Conservation (phyloP, 2,113 vertebrate species). For the Sander lucioperca region DNA sequence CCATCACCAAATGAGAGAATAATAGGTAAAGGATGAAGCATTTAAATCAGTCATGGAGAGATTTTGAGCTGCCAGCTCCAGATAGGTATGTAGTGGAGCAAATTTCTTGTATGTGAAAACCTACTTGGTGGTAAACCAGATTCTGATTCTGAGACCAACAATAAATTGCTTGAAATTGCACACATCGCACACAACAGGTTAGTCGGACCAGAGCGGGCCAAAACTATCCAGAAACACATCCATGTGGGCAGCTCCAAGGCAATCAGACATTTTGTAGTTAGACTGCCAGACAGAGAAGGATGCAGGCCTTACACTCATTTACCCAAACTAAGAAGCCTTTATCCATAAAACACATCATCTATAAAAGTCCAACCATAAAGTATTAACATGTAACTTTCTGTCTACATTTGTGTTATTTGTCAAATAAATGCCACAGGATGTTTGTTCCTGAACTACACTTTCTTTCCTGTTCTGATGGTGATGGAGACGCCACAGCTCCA, state of each 20-base stretch:
- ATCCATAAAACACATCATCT: neutral
- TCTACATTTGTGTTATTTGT: neutral
- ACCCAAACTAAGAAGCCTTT: neutral
- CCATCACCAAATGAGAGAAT: neutral
- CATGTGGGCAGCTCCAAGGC: conserved; percentile 29
- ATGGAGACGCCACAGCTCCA: conserved; percentile 52
- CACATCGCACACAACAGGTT: conserved; percentile 12
- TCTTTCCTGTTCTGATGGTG: neutral
- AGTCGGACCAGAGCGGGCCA: neutral
- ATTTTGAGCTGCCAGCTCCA: neutral
- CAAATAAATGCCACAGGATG: neutral
- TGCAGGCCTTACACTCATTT: neutral
- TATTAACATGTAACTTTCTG: neutral
- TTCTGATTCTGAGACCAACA: neutral
- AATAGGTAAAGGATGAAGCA: neutral
- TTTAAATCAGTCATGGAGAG: neutral
- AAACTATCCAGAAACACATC: conserved; percentile 46
- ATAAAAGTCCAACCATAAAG: neutral
- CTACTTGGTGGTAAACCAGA: neutral
- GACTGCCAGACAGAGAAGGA: conserved; percentile 9
- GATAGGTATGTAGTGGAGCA: conserved; percentile 13
- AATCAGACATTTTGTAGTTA: neutral
- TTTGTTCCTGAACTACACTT: neutral
- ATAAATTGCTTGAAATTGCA: no score
- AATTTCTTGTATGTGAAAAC: neutral